Percentiles rank a stretch among this genome's conserved stretches.
These are phyloP conservation scores for Enchytraeus crypticus DNA, from an alignment of 2,888 invertebrate genomes.

Conservation along the genomic window DNA sequence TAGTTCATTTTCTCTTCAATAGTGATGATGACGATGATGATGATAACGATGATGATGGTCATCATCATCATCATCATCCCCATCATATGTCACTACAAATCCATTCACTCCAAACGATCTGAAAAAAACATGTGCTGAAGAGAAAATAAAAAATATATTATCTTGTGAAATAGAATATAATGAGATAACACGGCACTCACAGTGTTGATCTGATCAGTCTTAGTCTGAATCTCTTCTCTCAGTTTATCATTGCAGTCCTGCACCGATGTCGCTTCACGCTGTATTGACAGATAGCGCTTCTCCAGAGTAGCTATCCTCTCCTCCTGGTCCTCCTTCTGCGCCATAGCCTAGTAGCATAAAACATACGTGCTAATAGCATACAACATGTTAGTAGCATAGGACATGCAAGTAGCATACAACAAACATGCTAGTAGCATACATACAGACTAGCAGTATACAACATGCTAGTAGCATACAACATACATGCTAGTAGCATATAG, in stretches of 20 bases:
- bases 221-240: constrained; percentile 93
- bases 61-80: background rate
- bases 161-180: background rate
- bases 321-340: constrained; percentile 59
- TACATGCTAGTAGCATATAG: no score
- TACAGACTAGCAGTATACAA: background rate
- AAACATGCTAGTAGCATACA: no score
- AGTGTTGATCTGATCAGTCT: constrained; percentile 86
- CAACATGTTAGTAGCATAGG: background rate
- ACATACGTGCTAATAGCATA: no score
- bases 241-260: constrained; percentile 97
- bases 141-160: background rate
- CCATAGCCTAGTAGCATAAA: constrained; percentile 42
- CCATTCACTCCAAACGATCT: no score
- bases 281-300: constrained; percentile 91
- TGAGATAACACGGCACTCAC: no score
- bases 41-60: background rate
- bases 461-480: no score
- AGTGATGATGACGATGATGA: background rate
- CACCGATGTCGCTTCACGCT: constrained; percentile 91
- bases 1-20: background rate
- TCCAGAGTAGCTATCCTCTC: constrained; percentile 95
- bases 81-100: no score
- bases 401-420: background rate
- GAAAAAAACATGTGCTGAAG: no score